Percentiles rank a stretch among this genome's conserved stretches.
phyloP scores from a whole-genome alignment of 35 echinoderm and acorn worm genomes.

The Lytechinus pictus region DNA sequence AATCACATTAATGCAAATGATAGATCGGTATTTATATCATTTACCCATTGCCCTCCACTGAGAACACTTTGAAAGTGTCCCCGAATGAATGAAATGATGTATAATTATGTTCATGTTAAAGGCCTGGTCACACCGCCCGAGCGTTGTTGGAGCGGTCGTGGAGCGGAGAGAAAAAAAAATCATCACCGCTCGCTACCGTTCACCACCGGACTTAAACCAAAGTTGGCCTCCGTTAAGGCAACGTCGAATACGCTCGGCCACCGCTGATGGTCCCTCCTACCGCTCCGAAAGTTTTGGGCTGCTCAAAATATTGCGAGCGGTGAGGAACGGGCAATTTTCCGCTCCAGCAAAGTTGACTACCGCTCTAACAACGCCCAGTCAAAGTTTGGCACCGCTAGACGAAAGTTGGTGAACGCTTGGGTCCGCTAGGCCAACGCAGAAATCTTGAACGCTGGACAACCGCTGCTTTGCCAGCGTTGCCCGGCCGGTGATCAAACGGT shows the following conservation, averaged over 20 bases:
- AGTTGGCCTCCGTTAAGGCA: constrained; percentile 39
- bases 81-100: too few species aligned
- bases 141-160: too few species aligned
- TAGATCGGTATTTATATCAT: too few species aligned
- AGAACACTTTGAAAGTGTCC: too few species aligned
- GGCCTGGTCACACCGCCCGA: too few species aligned
- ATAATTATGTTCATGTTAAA: too few species aligned
- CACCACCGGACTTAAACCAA: too few species aligned
- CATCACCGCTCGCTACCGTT: too few species aligned
- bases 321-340: constrained; percentile 41
- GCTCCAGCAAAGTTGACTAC: constrained; percentile 37
- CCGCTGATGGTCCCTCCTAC: constrained; percentile 45
- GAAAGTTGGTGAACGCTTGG: constrained; percentile 33
- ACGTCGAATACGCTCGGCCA: constrained; percentile 35
- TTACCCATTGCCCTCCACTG: too few species aligned
- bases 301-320: constrained; percentile 41
- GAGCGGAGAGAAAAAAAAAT: too few species aligned
- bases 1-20: too few species aligned
- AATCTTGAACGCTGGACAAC: constrained; percentile 41
- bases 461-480: constrained; percentile 39
- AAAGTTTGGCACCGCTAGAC: constrained; percentile 45
- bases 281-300: constrained; percentile 38
- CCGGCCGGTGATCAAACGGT: constrained; percentile 37
- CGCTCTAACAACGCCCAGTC: too few species aligned
- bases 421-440: constrained; percentile 45